Evolutionary conservation across 2,113 vertebrate genomes (phyloP).

Genomic region (Columba janthina): DNA sequence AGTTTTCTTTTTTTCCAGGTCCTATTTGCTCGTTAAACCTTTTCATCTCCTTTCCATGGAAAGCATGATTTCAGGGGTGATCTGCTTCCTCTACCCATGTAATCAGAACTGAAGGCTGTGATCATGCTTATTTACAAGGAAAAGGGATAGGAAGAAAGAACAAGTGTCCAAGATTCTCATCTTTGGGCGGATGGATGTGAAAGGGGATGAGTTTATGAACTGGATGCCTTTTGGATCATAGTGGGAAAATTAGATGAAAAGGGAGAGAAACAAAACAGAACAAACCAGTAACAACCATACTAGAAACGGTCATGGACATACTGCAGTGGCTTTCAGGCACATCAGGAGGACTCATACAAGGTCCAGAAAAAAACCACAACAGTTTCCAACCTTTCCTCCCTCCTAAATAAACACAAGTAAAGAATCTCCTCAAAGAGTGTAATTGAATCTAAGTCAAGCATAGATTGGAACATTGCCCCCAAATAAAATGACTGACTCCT

Average conservation of each 20-base stretch:
- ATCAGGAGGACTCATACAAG: neutral
- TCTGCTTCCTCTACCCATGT: neutral
- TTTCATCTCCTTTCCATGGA: neutral
- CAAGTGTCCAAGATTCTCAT: neutral
- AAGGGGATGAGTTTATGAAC: neutral
- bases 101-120: neutral
- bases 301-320: neutral
- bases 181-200: neutral
- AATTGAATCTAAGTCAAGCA: neutral
- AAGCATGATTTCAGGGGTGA: neutral
- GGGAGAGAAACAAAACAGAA: neutral
- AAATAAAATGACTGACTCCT: neutral
- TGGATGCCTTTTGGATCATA: neutral
- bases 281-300: neutral
- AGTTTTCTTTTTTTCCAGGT: slow-evolving; percentile 29
- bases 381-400: neutral
- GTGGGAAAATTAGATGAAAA: neutral
- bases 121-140: neutral
- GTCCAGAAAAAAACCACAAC: neutral
- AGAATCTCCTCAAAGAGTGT: neutral
- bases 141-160: neutral
- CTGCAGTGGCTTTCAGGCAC: neutral
- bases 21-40: neutral
- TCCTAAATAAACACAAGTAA: neutral
- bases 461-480: neutral